Percentiles rank a stretch among this genome's conserved stretches.
Conservation (phyloP, 2,888 invertebrate genomes). For the Diachrysia chrysitis region DNA sequence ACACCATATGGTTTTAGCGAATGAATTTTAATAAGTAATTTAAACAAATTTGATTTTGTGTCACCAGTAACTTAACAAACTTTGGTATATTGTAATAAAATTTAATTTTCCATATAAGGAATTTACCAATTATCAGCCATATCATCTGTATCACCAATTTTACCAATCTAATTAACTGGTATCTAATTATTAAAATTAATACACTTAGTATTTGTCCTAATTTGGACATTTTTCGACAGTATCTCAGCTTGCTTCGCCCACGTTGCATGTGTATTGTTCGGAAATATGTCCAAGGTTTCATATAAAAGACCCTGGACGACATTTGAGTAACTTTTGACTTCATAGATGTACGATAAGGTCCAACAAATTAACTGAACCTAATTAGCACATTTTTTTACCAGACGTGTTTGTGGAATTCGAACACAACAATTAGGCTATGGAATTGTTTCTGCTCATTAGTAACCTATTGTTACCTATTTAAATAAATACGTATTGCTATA, state of each 20-base stretch:
- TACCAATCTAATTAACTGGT: not conserved
- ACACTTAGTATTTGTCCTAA: constrained; percentile 26
- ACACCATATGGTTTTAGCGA: not conserved
- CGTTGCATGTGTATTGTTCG: constrained; percentile 47
- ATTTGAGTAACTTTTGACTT: constrained; percentile 48
- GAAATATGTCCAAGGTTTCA: constrained; percentile 53
- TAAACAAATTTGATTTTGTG: not conserved
- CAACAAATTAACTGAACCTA: constrained; percentile 55
- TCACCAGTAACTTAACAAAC: not conserved
- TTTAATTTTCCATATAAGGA: constrained; percentile 12
- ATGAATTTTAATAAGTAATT: not conserved
- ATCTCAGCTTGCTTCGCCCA: constrained; percentile 39
- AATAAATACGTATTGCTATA: constrained; percentile 36
- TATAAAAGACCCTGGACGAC: constrained; percentile 45
- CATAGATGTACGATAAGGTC: constrained; percentile 54
- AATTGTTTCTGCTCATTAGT: constrained; percentile 66
- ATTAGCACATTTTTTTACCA: constrained; percentile 58
- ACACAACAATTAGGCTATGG: constrained; percentile 65
- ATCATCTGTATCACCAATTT: not conserved
- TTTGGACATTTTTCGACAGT: constrained; percentile 39
- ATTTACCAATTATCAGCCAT: constrained; percentile 18
- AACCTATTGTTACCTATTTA: constrained; percentile 48
- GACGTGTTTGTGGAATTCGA: constrained; percentile 62
- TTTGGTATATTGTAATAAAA: not conserved
- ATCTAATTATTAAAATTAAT: constrained; percentile 6